Evolutionary conservation across 2,113 vertebrate genomes (phyloP), one percentile per base, ranked within the genome.

Genomic region (Neomonachus schauinslandi): DNA sequence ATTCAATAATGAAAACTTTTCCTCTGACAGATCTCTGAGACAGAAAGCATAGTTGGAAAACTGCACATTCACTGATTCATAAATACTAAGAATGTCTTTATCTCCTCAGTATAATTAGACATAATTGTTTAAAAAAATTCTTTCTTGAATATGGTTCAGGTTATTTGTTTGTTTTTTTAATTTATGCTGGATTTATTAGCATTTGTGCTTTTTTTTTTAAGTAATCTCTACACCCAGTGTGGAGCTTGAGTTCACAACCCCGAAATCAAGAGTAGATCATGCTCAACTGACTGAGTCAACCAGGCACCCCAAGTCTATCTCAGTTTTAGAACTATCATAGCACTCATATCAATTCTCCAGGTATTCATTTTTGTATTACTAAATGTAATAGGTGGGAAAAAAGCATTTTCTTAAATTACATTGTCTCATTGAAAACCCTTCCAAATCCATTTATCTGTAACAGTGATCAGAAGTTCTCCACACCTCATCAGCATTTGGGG

Each of bases 51-150:
- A 76, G 91, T 69, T 94, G 63, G 80, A 84, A 98, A 84, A 96
- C 36, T 79, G 46, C 95, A 84, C 16, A 77, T 26, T 90, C 85
- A 87, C 55, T 94, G 71, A 96, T 96, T 95, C 91, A 94, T 98
- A 98, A 97, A 94, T 96, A 94, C 88, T 81, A 81, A 97, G 57
- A 71, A 71, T 3, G 2, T 90, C 76, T 94, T 88, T 92, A 95
- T 91, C 95, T 87, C 55, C 83, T 95, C 97, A 65, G 14, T 76
- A 95, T 96, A 94, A 97, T 94, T 90, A 98, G 76, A 81, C 36
- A 89, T 84, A 95, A 97, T 67, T 97, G 22, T 94, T 97, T 74
- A 18, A 21, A 94, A 92, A 59, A 91, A 28, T 89, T 87, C 61
- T 71, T 96, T 88, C 74, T 90, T 76, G 51, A 81, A 74, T 22